phyloP scores from a whole-genome alignment of 2,113 vertebrate species.

The Ageneiosus marmoratus region DNA sequence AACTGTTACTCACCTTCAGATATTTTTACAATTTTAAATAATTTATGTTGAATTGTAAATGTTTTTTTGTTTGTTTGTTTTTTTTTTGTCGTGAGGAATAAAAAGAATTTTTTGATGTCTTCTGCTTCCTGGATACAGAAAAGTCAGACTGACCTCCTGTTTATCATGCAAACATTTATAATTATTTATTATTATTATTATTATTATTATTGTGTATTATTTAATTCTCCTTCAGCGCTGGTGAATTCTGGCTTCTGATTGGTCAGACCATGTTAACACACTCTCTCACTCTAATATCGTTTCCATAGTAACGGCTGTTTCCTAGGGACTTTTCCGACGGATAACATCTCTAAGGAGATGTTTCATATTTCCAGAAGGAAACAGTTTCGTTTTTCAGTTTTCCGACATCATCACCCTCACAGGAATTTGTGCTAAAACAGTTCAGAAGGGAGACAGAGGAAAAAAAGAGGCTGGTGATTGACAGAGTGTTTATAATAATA shows the following conservation, averaged over 20 bases:
- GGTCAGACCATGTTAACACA: background rate
- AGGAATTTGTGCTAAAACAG: no score
- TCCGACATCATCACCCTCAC: background rate
- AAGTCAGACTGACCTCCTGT: no score
- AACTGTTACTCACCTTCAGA: slow-evolving; percentile 38
- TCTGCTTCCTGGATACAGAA: background rate
- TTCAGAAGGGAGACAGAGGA: no score
- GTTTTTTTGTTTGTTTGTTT: slow-evolving; percentile 62
- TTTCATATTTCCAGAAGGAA: background rate
- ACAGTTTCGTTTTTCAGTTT: background rate
- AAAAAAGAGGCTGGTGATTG: background rate
- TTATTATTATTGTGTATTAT: no score
- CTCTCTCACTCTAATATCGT: background rate
- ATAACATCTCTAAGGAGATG: no score
- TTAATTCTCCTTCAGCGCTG: background rate
- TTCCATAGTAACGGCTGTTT: background rate
- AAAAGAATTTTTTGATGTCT: slow-evolving; percentile 43
- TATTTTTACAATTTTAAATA: slow-evolving; percentile 67
- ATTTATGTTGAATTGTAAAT: slow-evolving; percentile 80
- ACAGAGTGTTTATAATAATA: background rate
- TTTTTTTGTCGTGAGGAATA: slow-evolving; percentile 62
- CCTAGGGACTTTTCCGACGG: background rate
- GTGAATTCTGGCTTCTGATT: background rate
- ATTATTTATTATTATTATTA: no score
- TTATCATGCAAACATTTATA: no score